Evolutionary conservation across 2,888 invertebrate species (phyloP).

Genomic region (Chirona hameri): DNA sequence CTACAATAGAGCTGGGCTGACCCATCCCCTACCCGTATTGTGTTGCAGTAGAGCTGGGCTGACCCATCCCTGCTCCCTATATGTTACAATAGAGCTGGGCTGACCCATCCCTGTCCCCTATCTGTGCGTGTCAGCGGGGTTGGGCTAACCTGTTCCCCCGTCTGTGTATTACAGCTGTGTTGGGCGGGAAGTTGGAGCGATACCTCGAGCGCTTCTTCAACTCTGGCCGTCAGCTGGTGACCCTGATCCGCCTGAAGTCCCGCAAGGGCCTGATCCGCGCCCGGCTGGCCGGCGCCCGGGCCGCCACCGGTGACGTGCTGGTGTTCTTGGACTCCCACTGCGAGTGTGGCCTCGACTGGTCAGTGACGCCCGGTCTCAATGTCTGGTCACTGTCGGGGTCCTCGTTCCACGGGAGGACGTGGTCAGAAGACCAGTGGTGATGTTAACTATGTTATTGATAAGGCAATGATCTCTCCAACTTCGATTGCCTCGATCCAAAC

Average conservation of each 20-base stretch:
- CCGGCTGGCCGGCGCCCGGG: slow-evolving; percentile 78
- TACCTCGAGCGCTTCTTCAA: slow-evolving; percentile 56
- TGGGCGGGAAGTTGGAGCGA: slow-evolving; percentile 70
- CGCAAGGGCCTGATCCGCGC: slow-evolving; percentile 74
- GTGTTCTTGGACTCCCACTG: slow-evolving; percentile 91
- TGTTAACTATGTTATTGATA: too few relatives aligned
- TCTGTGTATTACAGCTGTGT: slow-evolving; percentile 57
- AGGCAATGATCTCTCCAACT: too few relatives aligned
- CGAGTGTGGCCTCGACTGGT: slow-evolving; percentile 75
- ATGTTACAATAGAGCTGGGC: too few relatives aligned
- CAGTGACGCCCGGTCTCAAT: slow-evolving; percentile 34
- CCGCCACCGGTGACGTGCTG: slow-evolving; percentile 72
- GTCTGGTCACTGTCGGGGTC: too few relatives aligned
- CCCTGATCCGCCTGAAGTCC: slow-evolving; percentile 67
- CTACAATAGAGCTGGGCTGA: too few relatives aligned
- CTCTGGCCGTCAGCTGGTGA: slow-evolving; percentile 55
- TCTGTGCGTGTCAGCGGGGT: too few relatives aligned
- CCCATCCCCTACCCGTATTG: not conserved
- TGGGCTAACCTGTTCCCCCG: too few relatives aligned
- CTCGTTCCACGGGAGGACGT: too few relatives aligned
- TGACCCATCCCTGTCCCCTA: too few relatives aligned
- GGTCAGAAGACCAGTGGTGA: too few relatives aligned
- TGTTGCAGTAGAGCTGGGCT: not conserved
- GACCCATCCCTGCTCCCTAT: too few relatives aligned
- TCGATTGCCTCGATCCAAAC: too few relatives aligned